A percentile compares a stretch with the other conserved stretches of the same genome.
phyloP scores from a whole-genome alignment of 2,797 vertebrate genomes.

The Sebastolobus alascanus region DNA sequence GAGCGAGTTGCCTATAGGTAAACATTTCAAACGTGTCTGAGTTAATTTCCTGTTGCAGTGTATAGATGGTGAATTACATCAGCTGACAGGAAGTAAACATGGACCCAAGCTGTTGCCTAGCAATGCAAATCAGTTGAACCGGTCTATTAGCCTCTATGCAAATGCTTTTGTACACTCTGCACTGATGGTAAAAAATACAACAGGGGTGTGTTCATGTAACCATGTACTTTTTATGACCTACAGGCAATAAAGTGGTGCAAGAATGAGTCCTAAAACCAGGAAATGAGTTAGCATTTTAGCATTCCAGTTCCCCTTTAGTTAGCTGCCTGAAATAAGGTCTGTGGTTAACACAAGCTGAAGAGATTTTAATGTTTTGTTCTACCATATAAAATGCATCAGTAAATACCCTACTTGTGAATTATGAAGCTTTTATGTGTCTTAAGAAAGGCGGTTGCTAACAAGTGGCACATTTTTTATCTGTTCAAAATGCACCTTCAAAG shows the following conservation, averaged over 20 bases:
- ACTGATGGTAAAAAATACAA: constrained; percentile 20
- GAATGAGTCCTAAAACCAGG: no score
- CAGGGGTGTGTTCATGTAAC: constrained; percentile 1
- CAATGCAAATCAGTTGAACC: neutral
- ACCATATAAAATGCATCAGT: no score
- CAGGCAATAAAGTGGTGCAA: constrained; percentile 3
- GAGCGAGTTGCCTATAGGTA: constrained; percentile 8
- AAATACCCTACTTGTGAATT: no score
- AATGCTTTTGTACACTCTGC: constrained; percentile 4
- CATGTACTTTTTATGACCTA: constrained; percentile 62
- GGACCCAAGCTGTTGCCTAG: neutral
- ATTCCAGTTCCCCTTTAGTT: no score
- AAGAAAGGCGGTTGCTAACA: no score
- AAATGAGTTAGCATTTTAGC: no score
- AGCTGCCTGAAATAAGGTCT: no score
- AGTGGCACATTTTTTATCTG: no score
- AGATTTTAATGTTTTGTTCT: no score
- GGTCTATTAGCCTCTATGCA: neutral
- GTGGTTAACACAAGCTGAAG: no score
- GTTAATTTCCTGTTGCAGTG: neutral
- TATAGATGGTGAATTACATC: neutral
- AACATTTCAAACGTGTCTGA: neutral
- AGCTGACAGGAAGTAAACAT: neutral
- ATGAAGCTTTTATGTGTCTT: no score
- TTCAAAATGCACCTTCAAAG: no score